A percentile compares a stretch with the other conserved stretches of the same genome.
phyloP scores from a whole-genome alignment of 1,140 invertebrate species.

The Polyergus mexicanus region DNA sequence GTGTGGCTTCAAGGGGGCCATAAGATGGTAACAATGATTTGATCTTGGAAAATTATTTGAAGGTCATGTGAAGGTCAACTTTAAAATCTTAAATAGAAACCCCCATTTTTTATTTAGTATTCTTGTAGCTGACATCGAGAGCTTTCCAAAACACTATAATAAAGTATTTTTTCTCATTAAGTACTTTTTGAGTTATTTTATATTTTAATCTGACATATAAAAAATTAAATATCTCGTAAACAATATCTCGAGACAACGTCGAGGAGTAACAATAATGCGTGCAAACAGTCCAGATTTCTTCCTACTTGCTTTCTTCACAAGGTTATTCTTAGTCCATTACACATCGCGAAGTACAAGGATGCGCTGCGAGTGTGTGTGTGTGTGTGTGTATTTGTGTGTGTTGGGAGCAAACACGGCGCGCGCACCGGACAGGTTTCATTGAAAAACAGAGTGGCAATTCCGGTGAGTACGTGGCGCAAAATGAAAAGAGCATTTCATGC shows the following conservation, averaged over 20 bases:
- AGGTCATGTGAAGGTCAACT: no score
- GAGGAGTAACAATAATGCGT: conserved; percentile 40
- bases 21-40: no score
- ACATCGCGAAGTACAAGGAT: conserved; percentile 11
- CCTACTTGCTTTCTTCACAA: conserved; percentile 41
- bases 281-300: conserved; percentile 47
- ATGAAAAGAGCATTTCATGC: conserved; percentile 74
- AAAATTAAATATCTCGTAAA: no score
- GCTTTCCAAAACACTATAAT: no score
- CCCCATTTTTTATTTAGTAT: no score
- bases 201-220: no score
- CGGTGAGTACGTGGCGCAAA: conserved; percentile 73
- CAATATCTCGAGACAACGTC: not conserved
- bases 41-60: no score
- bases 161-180: no score
- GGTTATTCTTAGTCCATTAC: conserved; percentile 55
- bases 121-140: no score
- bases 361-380: conserved; percentile 7
- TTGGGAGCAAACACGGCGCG: conserved; percentile 7
- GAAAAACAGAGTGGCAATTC: conserved; percentile 74
- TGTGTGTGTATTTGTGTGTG: conserved; percentile 25
- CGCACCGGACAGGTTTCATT: conserved; percentile 65
- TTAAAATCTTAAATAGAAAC: no score
- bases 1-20: no score
- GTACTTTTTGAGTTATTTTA: no score